Evolutionary conservation across 64 coral and sea anemone genomes (phyloP), one percentile per base, ranked within the genome.

Genomic region (Stylophora pistillata): DNA sequence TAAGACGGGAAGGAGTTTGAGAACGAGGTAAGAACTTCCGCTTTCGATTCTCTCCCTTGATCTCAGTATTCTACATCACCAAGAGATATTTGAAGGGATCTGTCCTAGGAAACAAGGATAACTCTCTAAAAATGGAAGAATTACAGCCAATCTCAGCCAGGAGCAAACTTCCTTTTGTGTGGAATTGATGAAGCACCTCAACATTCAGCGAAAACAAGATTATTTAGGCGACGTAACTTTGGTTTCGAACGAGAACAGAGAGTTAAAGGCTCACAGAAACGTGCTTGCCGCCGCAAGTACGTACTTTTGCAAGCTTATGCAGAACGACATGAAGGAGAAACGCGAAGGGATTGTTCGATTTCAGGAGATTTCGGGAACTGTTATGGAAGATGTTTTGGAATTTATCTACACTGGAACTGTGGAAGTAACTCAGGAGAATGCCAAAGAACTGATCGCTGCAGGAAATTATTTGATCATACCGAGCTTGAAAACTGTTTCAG

Each of bases 291-390:
- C 62, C 20, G 62, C 62, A n/a, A 65, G 62, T 23, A 17, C 62
- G 21, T 65, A 23, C 62, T 65, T 65, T 18, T 21, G 9, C 20
- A 65, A 65, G 62, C 62, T 65, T 65, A 17, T 65, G 20, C 62
- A 65, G 62, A 65, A 23, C 62, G 62, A 65, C 62, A 65, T 65
- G 62, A 65, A n/a, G n/a, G 62, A 65, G 62, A 65, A 65, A 23
- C 62, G 62, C 20, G 62, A 65, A 65, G 62, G 62, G 17, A 65
- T 65, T n/a, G n/a, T n/a, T n/a, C n/a, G n/a, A n/a, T n/a, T n/a
- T n/a, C n/a, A n/a, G n/a, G n/a, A n/a, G n/a, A n/a, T n/a, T n/a
- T n/a, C n/a, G n/a, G n/a, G n/a, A n/a, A n/a, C n/a, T n/a, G n/a
- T n/a, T n/a, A n/a, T n/a, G n/a, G n/a, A n/a, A n/a, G n/a, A n/a